Evolutionary conservation across 2,888 invertebrate species (phyloP), one percentile per base, ranked within the genome.

Genomic region (Oligia latruncula): DNA sequence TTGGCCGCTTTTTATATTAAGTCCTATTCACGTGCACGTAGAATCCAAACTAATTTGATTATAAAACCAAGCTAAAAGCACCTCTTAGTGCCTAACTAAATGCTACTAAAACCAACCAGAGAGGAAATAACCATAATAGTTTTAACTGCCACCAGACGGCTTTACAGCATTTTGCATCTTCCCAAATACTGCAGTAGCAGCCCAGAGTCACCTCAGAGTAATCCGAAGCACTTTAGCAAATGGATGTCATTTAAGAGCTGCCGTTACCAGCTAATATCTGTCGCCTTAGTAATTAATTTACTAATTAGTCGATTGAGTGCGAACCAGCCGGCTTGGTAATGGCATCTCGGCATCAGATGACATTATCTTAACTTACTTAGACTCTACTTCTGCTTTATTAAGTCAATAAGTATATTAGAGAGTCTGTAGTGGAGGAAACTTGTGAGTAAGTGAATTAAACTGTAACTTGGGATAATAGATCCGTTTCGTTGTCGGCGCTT

Each of bases 301-400:
- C 86, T 93, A 93, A 94, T 94, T 92, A 93, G 90, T 89, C 92
- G 90, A 93, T 93, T 90, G 91, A 90, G 89, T 87, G 87, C 78
- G 85, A 80, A 81, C 79, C 80, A 86, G 82, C 89, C 88, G 77
- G 87, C 87, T 82, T 76, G 88, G 90, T 93, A 93, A 93, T 90
- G 88, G 93, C 92, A 87, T 91, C 90, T 90, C 80, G 74, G 89
- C 86, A 85, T 88, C 86, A 91, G 91, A 92, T 91, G 87, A 91
- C 89, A 91, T 92, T 92, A 93, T 88, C 89, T 90, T 87, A 90
- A 90, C 90, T 91, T 81, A 87, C 84, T 89, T 89, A 85, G 77
- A 70, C 72, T 80, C 71, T 83, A 80, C 90, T 86, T 81, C 75
- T 78, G 79, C 84, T 88, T 82, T 82, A 86, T 82, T 90, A 88